Percentiles rank a stretch among this genome's conserved stretches.
Evolutionary conservation across 2,888 invertebrate species (phyloP).

Genomic region (Blera fallax): DNA sequence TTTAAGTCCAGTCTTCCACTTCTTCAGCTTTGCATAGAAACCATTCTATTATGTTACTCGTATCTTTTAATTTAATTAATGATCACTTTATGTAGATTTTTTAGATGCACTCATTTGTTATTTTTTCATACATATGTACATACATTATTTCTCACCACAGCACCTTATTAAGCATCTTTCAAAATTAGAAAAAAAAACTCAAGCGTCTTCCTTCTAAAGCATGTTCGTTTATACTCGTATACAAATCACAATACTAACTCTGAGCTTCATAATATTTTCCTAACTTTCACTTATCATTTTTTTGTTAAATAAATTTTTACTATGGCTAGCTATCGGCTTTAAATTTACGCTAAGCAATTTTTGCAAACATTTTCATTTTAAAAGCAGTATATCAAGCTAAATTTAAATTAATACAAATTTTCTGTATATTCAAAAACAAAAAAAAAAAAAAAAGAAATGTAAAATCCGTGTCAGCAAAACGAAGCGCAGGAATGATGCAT

Average conservation of each 20-base stretch:
- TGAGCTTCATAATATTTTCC: constrained; percentile 49
- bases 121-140: too few species aligned
- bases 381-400: constrained; percentile 13
- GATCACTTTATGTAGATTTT: too few species aligned
- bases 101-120: too few species aligned
- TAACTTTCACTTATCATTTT: constrained; percentile 17
- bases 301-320: constrained; percentile 64
- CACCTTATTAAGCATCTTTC: not conserved
- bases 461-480: constrained; percentile 10
- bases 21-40: not conserved
- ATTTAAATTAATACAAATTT: constrained; percentile 4
- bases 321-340: constrained; percentile 68
- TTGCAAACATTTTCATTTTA: constrained; percentile 45
- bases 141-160: too few species aligned
- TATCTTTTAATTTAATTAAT: too few species aligned
- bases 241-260: not conserved
- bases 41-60: too few species aligned
- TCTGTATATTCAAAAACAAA: constrained; percentile 1
- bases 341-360: constrained; percentile 46
- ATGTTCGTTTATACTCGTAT: not conserved
- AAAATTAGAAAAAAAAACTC: not conserved
- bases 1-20: not conserved
- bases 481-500: constrained; percentile 66
- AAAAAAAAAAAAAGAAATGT: not conserved
- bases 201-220: not conserved